Conservation (phyloP, 2,113 vertebrate species). For the Crotalus horridus region DNA sequence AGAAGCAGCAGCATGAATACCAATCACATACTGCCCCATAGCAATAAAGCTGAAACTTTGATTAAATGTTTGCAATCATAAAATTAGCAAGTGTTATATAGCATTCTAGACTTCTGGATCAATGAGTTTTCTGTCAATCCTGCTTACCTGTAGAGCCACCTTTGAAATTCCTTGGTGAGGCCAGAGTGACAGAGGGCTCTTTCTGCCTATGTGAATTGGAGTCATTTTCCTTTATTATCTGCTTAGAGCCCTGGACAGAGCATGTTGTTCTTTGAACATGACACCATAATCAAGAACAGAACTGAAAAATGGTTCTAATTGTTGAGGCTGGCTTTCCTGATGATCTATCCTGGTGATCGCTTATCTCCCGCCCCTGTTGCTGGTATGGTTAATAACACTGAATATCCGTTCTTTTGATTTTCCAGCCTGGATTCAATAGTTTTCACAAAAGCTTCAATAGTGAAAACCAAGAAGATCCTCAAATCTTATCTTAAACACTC, state of each 20-base stretch:
- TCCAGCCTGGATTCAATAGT: neutral
- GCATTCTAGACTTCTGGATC: neutral
- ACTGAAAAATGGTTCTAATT: conserved; percentile 12
- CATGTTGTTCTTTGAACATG: neutral
- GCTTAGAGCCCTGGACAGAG: neutral
- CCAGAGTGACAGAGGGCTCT: neutral
- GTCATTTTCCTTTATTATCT: neutral
- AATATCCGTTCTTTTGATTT: conserved; percentile 10
- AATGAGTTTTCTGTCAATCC: neutral
- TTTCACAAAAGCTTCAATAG: neutral
- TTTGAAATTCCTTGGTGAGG: neutral
- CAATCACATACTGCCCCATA: neutral
- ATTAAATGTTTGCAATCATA: neutral
- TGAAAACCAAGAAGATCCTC: neutral
- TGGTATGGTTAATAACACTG: conserved; percentile 17
- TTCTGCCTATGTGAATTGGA: neutral
- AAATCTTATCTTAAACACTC: neutral
- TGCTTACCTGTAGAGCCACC: neutral
- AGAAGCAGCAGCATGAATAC: no score
- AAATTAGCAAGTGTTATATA: neutral
- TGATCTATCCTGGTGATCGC: neutral
- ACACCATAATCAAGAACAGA: neutral
- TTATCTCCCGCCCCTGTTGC: neutral
- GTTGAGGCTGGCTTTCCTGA: neutral
- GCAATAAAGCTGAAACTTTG: neutral